Evolutionary conservation across 2,113 vertebrate species (phyloP), one percentile per base, ranked within the genome.

Genomic region (Anguilla rostrata): DNA sequence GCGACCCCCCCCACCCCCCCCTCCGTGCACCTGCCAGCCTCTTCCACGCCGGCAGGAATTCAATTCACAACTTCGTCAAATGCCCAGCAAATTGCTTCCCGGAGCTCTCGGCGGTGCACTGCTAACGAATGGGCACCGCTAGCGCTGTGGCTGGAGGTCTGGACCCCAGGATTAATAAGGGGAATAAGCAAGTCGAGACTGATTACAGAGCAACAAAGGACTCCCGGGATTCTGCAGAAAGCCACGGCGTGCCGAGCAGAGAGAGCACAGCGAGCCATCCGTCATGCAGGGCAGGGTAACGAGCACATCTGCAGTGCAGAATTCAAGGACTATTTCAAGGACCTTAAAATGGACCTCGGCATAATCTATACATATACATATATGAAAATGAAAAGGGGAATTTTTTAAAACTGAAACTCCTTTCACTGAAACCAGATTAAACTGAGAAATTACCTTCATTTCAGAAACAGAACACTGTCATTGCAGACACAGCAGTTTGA

Each of bases 1-100:
- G 18, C 34, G 82, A 18, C 49, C 46, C n/a, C 87, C 89, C 84
- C 87, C n/a, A n/a, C 46, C n/a, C 87, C 89, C 84, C 87, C 84
- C 81, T 43, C 84, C 86, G 80, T 78, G 87, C 82, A 90, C 86
- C 83, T 87, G 87, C 15, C 78, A 88, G 87, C 11, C 82, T 90
- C 83, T 85, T 34, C 16, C 29, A 78, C 34, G 39, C 84, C 29
- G 84, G 81, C 43, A 86, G 60, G 86, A 90, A 86, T 53, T 78
- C 63, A 26, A 34, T 87, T 90, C 88, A 90, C 84, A 87, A 83
- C 90, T 89, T 90, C 90, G 91, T 91, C 53, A 88, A 39, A 83
- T 87, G 14, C 57, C 40, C 2, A 83, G 83, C 93, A 93, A 34
- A 94, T 91, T 89, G 88, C 88, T 88, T 92, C 87, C 66, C 63